Conservation (phyloP, 2,113 vertebrate genomes). For the Lamprotornis superbus region DNA sequence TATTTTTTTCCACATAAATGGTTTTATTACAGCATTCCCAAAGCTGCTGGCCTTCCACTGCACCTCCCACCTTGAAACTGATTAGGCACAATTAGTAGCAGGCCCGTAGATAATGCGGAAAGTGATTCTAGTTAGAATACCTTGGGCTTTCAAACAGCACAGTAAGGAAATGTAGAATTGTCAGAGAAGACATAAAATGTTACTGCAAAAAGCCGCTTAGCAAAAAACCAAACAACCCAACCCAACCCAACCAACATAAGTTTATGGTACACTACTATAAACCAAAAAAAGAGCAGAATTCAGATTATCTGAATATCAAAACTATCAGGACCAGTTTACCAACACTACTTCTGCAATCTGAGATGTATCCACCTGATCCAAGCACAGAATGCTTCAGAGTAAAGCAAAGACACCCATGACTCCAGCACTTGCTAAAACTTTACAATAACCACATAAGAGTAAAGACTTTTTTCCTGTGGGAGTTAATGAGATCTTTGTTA, state of each 20-base stretch:
- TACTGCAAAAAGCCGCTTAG: neutral
- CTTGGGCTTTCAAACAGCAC: neutral
- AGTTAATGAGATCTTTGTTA: conserved; percentile 20
- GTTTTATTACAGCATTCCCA: neutral
- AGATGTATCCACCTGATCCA: neutral
- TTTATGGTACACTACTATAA: neutral
- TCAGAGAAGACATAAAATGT: neutral
- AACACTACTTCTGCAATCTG: neutral
- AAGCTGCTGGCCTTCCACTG: neutral
- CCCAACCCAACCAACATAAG: neutral
- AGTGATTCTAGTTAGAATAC: neutral
- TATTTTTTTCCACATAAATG: neutral
- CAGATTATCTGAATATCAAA: neutral
- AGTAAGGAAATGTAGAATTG: neutral
- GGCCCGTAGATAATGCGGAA: neutral
- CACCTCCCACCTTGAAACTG: neutral
- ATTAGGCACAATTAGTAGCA: neutral
- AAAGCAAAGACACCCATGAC: neutral
- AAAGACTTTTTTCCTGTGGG: neutral
- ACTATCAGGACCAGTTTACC: neutral
- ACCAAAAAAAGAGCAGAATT: neutral
- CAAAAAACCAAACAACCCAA: neutral
- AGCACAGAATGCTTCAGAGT: neutral
- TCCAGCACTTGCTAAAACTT: neutral
- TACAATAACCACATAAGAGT: neutral